Base-by-base conservation (phyloP, 1,140 invertebrate genomes). In the Diachasma alloeum region DNA sequence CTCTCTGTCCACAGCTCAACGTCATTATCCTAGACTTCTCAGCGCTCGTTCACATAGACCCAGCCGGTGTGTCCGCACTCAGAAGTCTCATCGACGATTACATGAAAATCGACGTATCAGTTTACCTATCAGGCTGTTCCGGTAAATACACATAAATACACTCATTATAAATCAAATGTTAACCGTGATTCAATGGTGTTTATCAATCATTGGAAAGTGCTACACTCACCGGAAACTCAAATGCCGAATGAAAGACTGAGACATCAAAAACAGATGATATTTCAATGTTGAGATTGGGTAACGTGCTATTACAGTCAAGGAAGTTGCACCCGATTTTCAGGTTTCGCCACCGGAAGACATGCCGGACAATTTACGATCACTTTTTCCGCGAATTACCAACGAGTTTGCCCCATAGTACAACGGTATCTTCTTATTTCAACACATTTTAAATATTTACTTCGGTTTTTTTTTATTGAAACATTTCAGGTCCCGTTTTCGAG, bases 1-100 rank as follows among this genome's bases (percentile, higher is more conserved):
- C 6, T 31, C 31, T 31, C 19, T 82, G 75, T 78, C 85, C 81
- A 56, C 79, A 92, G 91, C 83, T 93, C 15, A 89, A 89, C 68
- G 91, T 90, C 75, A 86, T 94, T 22, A 92, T 95, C 80, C 82
- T 95, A 36, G 94, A 96, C 83, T 93, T 94, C 70, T 93, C 93
- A 4, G 92, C 92, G 8, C 84, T 95, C 42, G 93, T 92, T 77
- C 94, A 94, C 81, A 91, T 95, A 68, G 94, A 95, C 88, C 91
- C 92, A 9, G 91, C 93, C 0, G 94, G 93, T 1, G 91, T 94
- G 3, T 89, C 90, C 71, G 90, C 90, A 56, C 78, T 95, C 26
- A 89, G 92, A 71, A 81, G 84, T 0, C 82, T 94, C 3, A 89
- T 92, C 77, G 86, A 91, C 31, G 92, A 92, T 44, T 92, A 92